Conservation (phyloP, 1,140 invertebrate species). For the Gyrodactylus bullatarudis region DNA sequence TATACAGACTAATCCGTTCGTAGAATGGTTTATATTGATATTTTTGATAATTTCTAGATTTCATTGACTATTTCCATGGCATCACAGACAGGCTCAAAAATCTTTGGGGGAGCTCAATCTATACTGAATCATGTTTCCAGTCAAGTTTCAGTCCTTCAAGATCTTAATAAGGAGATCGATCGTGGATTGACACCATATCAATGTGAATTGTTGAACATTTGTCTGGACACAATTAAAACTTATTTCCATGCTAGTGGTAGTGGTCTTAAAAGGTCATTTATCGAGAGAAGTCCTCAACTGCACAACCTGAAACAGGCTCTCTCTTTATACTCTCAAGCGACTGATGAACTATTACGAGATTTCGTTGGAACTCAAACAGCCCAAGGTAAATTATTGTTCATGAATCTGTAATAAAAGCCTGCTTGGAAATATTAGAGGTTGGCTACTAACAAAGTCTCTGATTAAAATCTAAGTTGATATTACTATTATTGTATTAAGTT, state of each 20-base stretch:
- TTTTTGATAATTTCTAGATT: neutral
- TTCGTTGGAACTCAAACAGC: constrained; percentile 79
- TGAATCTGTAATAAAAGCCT: no score
- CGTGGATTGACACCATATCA: constrained; percentile 90
- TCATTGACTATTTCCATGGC: neutral
- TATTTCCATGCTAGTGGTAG: constrained; percentile 96
- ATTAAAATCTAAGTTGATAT: neutral
- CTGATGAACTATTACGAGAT: constrained; percentile 88
- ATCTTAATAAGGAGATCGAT: constrained; percentile 70
- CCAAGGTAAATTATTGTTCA: constrained; percentile 45
- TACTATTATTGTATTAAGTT: neutral
- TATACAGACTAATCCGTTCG: no score
- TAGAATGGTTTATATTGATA: no score
- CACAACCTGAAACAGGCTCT: constrained; percentile 82
- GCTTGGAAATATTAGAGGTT: no score
- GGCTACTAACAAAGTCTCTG: neutral
- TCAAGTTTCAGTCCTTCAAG: constrained; percentile 17
- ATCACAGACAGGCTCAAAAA: neutral
- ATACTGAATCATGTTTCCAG: neutral
- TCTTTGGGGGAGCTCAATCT: constrained; percentile 1
- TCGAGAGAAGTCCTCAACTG: constrained; percentile 81
- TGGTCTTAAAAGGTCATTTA: constrained; percentile 86
- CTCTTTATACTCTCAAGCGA: constrained; percentile 93
- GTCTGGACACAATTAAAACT: constrained; percentile 83
- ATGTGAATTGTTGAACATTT: constrained; percentile 82